Percentiles rank a stretch among this genome's conserved stretches.
These are phyloP conservation scores for Perca fluviatilis DNA, from an alignment of 2,113 vertebrate species.

Conservation along the genomic window DNA sequence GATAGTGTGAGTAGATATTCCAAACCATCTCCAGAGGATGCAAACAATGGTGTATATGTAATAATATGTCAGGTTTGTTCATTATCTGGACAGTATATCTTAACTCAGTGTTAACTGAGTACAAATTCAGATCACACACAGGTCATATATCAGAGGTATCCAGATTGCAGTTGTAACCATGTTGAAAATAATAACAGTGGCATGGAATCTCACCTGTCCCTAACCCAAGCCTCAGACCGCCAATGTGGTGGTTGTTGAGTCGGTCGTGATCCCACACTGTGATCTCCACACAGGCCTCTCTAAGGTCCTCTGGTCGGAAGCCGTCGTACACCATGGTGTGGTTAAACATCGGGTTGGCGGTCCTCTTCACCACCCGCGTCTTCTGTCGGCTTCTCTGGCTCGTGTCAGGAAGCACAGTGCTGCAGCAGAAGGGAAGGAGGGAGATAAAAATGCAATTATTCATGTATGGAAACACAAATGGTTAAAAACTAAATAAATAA, in stretches of 20 bases:
- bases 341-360: conserved; percentile 91
- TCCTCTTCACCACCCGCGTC: conserved; percentile 90
- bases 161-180: neutral
- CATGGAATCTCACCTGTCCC: conserved; percentile 88
- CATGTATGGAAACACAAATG: neutral
- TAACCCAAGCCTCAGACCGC: conserved; percentile 91
- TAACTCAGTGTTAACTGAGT: neutral
- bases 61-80: neutral
- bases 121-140: neutral
- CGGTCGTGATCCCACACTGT: conserved; percentile 95
- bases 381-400: conserved; percentile 92
- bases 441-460: neutral
- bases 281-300: conserved; percentile 92
- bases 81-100: neutral
- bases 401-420: conserved; percentile 91
- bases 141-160: neutral
- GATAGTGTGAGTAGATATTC: no score
- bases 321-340: conserved; percentile 97
- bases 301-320: conserved; percentile 89
- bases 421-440: conserved; percentile 55
- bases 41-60: neutral
- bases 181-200: neutral
- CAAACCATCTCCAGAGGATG: neutral
- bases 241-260: conserved; percentile 91
- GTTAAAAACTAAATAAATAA: neutral